A percentile compares a stretch with the other conserved stretches of the same genome.
These are phyloP conservation scores for Myotis daubentonii DNA, from an alignment of 2,797 vertebrate genomes.

Conservation along the genomic window DNA sequence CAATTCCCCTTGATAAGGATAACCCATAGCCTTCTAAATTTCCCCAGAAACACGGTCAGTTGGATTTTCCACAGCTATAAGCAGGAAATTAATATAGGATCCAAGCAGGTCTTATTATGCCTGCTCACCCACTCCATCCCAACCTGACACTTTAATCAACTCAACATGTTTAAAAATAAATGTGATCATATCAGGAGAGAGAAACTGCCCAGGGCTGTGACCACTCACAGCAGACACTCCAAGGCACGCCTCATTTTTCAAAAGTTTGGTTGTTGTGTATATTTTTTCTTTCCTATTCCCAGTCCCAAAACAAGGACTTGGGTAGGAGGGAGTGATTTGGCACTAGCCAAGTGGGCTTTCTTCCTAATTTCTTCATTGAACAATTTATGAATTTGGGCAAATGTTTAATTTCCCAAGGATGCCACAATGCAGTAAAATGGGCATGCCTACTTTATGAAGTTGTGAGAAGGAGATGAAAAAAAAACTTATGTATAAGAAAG, in stretches of 20 bases:
- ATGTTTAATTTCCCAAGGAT: neutral
- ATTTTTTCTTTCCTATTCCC: neutral
- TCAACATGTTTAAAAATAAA: constrained; percentile 36
- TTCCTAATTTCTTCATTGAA: neutral
- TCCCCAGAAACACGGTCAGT: constrained; percentile 44
- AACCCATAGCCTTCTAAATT: neutral
- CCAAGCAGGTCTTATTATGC: constrained; percentile 22
- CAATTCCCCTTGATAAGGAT: neutral
- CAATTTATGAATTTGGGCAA: neutral
- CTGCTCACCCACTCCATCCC: neutral
- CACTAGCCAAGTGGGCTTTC: neutral
- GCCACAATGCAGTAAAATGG: neutral
- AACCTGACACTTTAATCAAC: constrained; percentile 11
- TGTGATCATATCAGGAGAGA: neutral
- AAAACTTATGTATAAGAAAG: neutral
- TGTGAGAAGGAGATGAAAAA: neutral
- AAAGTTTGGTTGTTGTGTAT: neutral
- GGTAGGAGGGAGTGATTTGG: neutral
- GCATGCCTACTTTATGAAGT: neutral
- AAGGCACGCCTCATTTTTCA: neutral
- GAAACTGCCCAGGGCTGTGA: neutral
- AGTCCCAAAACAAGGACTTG: neutral
- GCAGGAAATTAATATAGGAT: constrained; percentile 53
- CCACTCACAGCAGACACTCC: neutral
- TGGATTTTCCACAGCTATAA: neutral